phyloP scores from a whole-genome alignment of 37 sponge, comb jelly and placozoan species.

The Lycopodina hypogea region DNA sequence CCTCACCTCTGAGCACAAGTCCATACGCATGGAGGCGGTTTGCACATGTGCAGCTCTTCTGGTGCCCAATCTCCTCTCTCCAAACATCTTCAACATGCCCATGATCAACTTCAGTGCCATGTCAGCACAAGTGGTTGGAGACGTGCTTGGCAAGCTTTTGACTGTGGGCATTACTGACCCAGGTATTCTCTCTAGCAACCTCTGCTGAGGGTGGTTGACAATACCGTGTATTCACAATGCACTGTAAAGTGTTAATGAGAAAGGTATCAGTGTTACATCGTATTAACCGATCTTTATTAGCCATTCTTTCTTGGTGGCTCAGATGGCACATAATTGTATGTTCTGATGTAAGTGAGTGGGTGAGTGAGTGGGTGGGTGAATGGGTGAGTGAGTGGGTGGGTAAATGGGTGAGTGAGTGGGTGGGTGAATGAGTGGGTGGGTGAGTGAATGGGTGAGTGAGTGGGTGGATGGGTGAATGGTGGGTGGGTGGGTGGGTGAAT shows the following conservation, averaged over 20 bases:
- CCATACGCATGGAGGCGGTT: constrained; percentile 78
- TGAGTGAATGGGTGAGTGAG: too few species aligned
- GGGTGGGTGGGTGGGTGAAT: too few species aligned
- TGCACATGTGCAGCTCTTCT: constrained; percentile 75
- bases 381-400: too few species aligned
- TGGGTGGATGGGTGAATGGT: too few species aligned
- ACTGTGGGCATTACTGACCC: constrained; percentile 85
- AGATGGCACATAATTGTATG: too few species aligned
- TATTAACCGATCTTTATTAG: background rate
- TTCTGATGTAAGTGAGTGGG: too few species aligned
- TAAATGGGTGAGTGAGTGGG: too few species aligned
- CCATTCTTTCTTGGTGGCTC: too few species aligned
- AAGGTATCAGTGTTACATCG: background rate
- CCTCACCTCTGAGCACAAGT: constrained; percentile 58
- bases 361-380: too few species aligned
- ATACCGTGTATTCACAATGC: background rate
- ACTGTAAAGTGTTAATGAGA: background rate
- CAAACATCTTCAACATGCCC: constrained; percentile 46
- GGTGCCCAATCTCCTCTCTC: constrained; percentile 66
- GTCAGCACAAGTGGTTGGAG: constrained; percentile 72
- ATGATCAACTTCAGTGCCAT: constrained; percentile 34
- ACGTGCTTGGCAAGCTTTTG: constrained; percentile 77
- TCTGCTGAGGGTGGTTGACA: background rate
- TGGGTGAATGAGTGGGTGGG: too few species aligned
- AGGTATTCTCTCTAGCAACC: constrained; percentile 42